These are phyloP conservation scores for Adelosebastes latens DNA, from an alignment of 2,797 vertebrate species.

Conservation along the genomic window DNA sequence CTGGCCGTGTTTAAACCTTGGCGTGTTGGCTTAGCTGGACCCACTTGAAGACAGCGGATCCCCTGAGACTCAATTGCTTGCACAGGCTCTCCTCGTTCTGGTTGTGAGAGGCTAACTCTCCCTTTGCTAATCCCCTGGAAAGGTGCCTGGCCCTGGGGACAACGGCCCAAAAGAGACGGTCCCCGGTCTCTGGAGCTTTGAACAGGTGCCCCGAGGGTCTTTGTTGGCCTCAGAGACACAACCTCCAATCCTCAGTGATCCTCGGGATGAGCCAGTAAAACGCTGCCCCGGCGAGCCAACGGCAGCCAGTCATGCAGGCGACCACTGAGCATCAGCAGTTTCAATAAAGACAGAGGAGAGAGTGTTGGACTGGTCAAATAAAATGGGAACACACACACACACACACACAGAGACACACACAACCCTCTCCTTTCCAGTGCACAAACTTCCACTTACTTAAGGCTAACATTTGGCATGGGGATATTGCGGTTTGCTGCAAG, in stretches of 20 bases:
- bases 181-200: constrained; percentile 53
- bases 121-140: constrained; percentile 58
- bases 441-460: constrained; percentile 54
- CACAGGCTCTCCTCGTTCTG: constrained; percentile 12
- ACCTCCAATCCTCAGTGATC: constrained; percentile 62
- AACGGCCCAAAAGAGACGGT: constrained; percentile 7
- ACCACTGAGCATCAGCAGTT: constrained; percentile 50
- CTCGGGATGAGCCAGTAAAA: constrained; percentile 56
- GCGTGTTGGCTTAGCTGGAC: constrained; percentile 17
- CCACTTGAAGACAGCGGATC: constrained; percentile 37
- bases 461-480: constrained; percentile 57
- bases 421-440: constrained; percentile 1
- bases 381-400: not conserved
- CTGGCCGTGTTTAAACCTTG: constrained; percentile 11
- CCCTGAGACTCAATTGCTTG: constrained; percentile 29
- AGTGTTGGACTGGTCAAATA: constrained; percentile 11
- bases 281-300: constrained; percentile 13
- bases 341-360: constrained; percentile 21
- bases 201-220: constrained; percentile 46
- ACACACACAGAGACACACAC: not conserved
- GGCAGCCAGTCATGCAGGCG: constrained; percentile 22
- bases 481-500: constrained; percentile 41
- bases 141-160: constrained; percentile 32
- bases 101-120: constrained; percentile 38
- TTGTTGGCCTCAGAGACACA: constrained; percentile 38